Evolutionary conservation across 1,140 invertebrate species (phyloP).

Genomic region (Bombus confusus): DNA sequence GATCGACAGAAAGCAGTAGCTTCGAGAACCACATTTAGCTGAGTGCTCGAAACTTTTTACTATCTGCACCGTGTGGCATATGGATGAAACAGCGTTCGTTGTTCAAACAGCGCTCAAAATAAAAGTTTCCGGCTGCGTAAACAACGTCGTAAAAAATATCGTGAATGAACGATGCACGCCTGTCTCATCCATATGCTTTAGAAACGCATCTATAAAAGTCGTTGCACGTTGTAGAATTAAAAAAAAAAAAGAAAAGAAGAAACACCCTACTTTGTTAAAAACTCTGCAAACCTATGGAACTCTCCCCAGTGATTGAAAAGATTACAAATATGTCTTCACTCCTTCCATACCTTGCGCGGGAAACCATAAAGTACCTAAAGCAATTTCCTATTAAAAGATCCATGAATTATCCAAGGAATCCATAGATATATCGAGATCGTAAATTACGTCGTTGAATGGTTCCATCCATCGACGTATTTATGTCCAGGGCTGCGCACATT

Average conservation of each 20-base stretch:
- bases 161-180: not conserved
- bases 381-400: not conserved
- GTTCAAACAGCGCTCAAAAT: not conserved
- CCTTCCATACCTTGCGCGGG: not conserved
- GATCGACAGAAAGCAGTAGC: constrained; percentile 48
- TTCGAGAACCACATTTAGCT: constrained; percentile 57
- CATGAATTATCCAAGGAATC: not conserved
- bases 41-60: constrained; percentile 61
- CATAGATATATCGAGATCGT: not conserved
- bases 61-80: constrained; percentile 30
- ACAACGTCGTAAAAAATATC: not conserved
- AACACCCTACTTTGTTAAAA: not conserved
- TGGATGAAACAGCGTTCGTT: constrained; percentile 48
- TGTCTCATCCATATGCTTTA: constrained; percentile 47
- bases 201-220: constrained; percentile 3
- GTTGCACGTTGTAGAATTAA: constrained; percentile 4
- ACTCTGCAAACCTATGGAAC: not conserved
- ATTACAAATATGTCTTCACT: not conserved
- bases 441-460: not conserved
- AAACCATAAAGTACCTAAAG: not conserved
- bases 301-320: not conserved
- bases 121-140: constrained; percentile 16
- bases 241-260: not conserved
- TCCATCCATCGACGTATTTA: too few species aligned
- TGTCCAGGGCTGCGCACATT: too few species aligned